phyloP scores from a whole-genome alignment of 2,888 invertebrate genomes.

The Aspidiotus rigidus region DNA sequence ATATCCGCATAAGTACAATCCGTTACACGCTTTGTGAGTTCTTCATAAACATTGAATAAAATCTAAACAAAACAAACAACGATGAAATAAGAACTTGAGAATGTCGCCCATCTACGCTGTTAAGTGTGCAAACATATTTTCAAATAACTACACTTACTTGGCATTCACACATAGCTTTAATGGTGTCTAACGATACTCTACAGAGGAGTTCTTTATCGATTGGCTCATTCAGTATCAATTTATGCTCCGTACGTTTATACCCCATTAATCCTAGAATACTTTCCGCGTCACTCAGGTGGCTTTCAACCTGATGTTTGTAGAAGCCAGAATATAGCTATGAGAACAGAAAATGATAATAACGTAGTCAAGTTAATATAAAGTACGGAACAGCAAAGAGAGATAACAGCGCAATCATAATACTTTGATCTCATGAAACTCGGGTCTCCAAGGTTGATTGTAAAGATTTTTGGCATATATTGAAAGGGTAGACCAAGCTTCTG shows the following conservation, averaged over 20 bases:
- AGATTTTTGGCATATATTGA: slow-evolving; percentile 79
- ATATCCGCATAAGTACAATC: slow-evolving; percentile 59
- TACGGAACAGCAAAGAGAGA: neutral
- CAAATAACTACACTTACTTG: slow-evolving; percentile 49
- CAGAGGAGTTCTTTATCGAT: slow-evolving; percentile 55
- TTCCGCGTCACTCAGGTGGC: slow-evolving; percentile 68
- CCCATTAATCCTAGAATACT: slow-evolving; percentile 73
- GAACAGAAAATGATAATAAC: slow-evolving; percentile 11
- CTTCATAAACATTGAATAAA: slow-evolving; percentile 66
- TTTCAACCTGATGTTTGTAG: slow-evolving; percentile 77
- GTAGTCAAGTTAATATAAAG: neutral
- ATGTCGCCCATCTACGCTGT: slow-evolving; percentile 18
- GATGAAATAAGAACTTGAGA: too few species aligned
- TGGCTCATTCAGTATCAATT: slow-evolving; percentile 46
- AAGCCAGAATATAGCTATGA: slow-evolving; percentile 74
- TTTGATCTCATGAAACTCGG: slow-evolving; percentile 71
- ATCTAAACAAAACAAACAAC: slow-evolving; percentile 50
- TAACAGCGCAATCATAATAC: slow-evolving; percentile 44
- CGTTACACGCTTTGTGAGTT: slow-evolving; percentile 50
- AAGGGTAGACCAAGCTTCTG: slow-evolving; percentile 72
- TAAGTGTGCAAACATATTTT: slow-evolving; percentile 16
- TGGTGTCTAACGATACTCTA: slow-evolving; percentile 60
- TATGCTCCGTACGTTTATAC: slow-evolving; percentile 51
- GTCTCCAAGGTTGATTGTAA: slow-evolving; percentile 77
- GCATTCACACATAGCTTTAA: slow-evolving; percentile 79